Conservation (phyloP, 2,113 vertebrate species). For the Trogon melanurus region DNA sequence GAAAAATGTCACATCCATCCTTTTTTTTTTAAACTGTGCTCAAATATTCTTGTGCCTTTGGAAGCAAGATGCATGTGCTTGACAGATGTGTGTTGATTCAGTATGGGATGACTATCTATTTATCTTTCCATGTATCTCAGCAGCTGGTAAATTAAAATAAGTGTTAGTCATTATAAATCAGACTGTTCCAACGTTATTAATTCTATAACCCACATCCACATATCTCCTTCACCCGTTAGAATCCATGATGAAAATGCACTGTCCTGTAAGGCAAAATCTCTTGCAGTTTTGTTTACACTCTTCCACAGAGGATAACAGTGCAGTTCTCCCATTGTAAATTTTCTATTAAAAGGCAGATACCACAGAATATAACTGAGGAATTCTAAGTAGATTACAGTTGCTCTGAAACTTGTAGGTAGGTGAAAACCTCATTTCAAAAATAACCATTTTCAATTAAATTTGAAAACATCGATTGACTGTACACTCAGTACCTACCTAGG, state of each 20-base stretch:
- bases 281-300: not conserved
- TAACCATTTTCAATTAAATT: not conserved
- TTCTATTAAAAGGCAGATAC: not conserved
- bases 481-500: not conserved
- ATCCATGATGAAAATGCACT: not conserved
- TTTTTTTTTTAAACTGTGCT: not conserved
- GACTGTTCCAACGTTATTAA: not conserved
- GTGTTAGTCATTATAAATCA: not conserved
- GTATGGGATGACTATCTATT: not conserved
- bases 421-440: not conserved
- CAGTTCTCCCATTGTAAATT: not conserved
- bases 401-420: not conserved
- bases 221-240: not conserved
- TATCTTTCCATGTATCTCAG: not conserved
- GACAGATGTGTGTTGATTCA: not conserved
- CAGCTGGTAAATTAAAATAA: not conserved
- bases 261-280: not conserved
- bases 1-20: not conserved
- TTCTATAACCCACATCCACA: not conserved
- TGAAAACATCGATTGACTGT: not conserved
- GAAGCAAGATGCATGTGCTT: not conserved
- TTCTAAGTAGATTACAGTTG: not conserved
- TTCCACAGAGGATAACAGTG: not conserved
- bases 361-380: not conserved
- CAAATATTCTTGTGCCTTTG: not conserved